Evolutionary conservation across 1,140 invertebrate genomes (phyloP).

Genomic region (Triops longicaudatus): DNA sequence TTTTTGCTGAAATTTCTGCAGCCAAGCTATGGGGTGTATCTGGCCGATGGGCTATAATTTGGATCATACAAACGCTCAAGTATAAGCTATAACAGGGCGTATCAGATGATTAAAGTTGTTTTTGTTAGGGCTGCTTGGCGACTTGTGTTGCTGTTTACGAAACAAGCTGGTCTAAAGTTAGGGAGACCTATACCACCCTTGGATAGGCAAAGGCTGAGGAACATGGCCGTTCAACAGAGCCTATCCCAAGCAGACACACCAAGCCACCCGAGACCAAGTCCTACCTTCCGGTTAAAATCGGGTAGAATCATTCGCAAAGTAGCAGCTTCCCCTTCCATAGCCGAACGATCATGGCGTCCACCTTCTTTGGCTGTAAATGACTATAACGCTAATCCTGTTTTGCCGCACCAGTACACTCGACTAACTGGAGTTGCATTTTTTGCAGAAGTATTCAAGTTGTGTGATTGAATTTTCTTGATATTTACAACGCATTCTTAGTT

Average conservation of each 20-base stretch:
- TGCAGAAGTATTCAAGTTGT: background rate
- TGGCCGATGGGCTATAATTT: background rate
- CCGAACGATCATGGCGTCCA: conserved; percentile 13
- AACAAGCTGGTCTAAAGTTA: conserved; percentile 13
- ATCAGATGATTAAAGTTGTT: background rate
- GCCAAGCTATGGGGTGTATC: background rate
- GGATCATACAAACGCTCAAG: conserved; percentile 20
- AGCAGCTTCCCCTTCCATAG: background rate
- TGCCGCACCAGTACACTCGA: background rate
- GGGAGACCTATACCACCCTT: conserved; percentile 18
- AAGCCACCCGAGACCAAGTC: background rate
- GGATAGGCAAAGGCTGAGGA: conserved; percentile 20
- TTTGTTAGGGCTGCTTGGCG: conserved; percentile 12
- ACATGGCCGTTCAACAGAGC: background rate
- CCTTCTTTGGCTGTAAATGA: background rate
- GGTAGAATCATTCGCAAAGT: conserved; percentile 21
- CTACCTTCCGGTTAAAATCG: conserved; percentile 3
- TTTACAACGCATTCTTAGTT: background rate
- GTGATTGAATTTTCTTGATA: background rate
- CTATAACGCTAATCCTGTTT: background rate
- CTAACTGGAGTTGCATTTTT: conserved; percentile 1
- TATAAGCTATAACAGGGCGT: background rate
- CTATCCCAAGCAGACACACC: background rate
- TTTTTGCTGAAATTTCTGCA: conserved; percentile 19
- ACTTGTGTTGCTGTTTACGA: conserved; percentile 17